phyloP scores from a whole-genome alignment of 2,113 vertebrate genomes.

The Lucifuga dentata region DNA sequence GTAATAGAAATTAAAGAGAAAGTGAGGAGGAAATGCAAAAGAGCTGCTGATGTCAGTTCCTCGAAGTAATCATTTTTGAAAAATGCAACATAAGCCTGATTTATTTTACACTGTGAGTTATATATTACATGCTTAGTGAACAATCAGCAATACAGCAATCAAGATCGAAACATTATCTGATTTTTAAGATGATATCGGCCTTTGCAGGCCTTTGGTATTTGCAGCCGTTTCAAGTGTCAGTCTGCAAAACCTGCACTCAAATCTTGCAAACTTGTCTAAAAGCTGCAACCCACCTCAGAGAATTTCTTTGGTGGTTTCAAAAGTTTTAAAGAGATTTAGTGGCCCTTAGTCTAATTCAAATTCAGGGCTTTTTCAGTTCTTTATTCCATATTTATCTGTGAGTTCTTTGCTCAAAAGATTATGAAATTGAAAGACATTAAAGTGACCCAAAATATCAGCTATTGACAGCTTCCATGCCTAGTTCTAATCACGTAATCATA shows the following conservation, averaged over 20 bases:
- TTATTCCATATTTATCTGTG: neutral
- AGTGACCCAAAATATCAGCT: neutral
- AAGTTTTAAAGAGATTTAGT: neutral
- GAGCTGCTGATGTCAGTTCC: no score
- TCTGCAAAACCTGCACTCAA: no score
- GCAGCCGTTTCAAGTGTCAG: no score
- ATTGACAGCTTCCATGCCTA: no score
- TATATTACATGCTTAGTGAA: neutral
- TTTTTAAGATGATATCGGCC: no score
- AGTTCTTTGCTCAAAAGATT: neutral
- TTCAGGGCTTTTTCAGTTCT: neutral
- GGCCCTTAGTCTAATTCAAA: neutral
- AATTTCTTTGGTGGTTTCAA: conserved; percentile 7
- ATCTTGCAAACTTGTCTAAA: neutral
- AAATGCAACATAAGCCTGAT: conserved; percentile 4
- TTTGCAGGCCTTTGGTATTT: no score
- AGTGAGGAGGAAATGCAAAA: no score
- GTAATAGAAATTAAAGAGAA: neutral
- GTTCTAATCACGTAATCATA: no score
- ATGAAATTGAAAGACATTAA: neutral
- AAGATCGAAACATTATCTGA: neutral
- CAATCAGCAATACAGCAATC: neutral
- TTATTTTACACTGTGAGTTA: neutral
- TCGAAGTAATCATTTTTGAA: no score
- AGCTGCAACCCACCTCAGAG: neutral